phyloP scores from a whole-genome alignment of 1,140 invertebrate species.

The Stegodyphus dumicola region DNA sequence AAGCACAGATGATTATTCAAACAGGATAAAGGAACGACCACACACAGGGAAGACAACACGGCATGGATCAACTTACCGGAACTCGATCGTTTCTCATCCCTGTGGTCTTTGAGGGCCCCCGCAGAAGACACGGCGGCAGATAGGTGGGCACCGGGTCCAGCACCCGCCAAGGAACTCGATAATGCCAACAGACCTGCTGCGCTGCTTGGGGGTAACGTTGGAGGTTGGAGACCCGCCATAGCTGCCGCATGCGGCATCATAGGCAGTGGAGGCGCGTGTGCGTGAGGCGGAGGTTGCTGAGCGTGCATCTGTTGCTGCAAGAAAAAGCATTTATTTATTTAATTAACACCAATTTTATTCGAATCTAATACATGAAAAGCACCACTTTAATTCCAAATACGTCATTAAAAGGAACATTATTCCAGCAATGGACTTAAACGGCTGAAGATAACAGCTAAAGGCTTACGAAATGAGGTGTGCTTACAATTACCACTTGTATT shows the following conservation, averaged over 20 bases:
- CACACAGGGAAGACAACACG: no score
- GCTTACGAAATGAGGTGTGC: no score
- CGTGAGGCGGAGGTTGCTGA: constrained; percentile 78
- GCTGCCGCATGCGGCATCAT: constrained; percentile 75
- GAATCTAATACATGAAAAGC: no score
- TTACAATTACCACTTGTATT: no score
- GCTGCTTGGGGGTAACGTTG: constrained; percentile 64
- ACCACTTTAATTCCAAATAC: no score
- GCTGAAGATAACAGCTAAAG: no score
- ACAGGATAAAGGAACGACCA: no score
- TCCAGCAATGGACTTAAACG: no score
- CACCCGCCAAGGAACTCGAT: constrained; percentile 62
- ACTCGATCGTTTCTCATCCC: constrained; percentile 63
- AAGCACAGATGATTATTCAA: neutral
- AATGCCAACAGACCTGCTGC: constrained; percentile 68
- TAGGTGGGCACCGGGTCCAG: constrained; percentile 60
- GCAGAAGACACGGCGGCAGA: constrained; percentile 56
- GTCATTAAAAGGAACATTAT: no score
- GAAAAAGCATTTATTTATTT: constrained; percentile 38
- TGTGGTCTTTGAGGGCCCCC: constrained; percentile 61
- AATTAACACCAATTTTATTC: no score
- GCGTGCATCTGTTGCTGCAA: constrained; percentile 91
- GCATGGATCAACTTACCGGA: constrained; percentile 38
- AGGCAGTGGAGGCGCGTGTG: constrained; percentile 78
- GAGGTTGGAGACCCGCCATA: constrained; percentile 63